These are phyloP conservation scores for Candoia aspera DNA, from an alignment of 2,113 vertebrate species.

Conservation along the genomic window DNA sequence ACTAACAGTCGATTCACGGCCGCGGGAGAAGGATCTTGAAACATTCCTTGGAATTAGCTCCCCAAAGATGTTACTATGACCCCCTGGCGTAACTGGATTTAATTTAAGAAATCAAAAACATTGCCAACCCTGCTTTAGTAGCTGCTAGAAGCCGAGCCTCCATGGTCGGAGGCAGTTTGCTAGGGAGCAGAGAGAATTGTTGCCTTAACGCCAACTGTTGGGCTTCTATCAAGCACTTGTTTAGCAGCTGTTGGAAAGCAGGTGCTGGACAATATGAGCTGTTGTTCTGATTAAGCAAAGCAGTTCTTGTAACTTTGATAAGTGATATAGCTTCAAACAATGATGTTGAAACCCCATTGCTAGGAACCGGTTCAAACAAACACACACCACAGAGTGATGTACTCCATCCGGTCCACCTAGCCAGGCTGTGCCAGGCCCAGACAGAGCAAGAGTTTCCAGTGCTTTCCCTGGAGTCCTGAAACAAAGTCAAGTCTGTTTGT, in stretches of 20 bases:
- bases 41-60: not conserved
- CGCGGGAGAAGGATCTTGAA: not conserved
- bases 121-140: not conserved
- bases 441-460: not conserved
- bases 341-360: not conserved
- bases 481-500: not conserved
- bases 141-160: not conserved
- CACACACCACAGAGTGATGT: not conserved
- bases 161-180: not conserved
- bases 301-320: not conserved
- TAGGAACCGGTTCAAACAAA: not conserved
- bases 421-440: not conserved
- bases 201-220: too few species aligned
- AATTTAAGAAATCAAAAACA: not conserved
- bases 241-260: not conserved
- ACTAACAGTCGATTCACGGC: not conserved
- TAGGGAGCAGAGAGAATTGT: too few species aligned
- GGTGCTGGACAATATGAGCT: not conserved
- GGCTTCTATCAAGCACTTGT: not conserved
- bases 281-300: not conserved
- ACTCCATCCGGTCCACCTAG: not conserved
- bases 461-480: not conserved
- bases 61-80: not conserved
- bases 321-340: not conserved
- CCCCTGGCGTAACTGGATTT: not conserved